A percentile compares a stretch with the other conserved stretches of the same genome.
Conservation (phyloP, 1,140 invertebrate genomes). For the Zaprionus inermis region DNA sequence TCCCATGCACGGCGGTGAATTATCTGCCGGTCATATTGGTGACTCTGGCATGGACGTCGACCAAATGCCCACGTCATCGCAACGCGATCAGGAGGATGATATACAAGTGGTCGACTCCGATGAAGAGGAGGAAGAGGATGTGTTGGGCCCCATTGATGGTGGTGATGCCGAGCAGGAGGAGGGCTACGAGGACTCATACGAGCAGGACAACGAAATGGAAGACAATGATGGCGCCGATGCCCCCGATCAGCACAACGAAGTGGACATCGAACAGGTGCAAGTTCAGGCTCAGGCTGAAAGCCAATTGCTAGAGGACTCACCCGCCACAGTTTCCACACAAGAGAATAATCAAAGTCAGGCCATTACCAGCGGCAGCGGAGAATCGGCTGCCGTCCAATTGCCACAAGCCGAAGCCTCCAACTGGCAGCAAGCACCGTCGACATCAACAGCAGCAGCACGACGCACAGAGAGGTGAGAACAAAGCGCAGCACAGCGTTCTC, state of each 20-base stretch:
- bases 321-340: slow-evolving; percentile 79
- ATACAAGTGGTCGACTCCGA: slow-evolving; percentile 90
- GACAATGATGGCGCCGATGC: slow-evolving; percentile 79
- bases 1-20: slow-evolving; percentile 68
- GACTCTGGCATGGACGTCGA: slow-evolving; percentile 88
- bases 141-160: slow-evolving; percentile 84
- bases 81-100: slow-evolving; percentile 92
- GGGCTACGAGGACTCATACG: slow-evolving; percentile 85
- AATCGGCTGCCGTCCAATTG: slow-evolving; percentile 45
- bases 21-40: slow-evolving; percentile 81
- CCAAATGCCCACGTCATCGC: slow-evolving; percentile 92
- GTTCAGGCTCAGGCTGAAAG: slow-evolving; percentile 72
- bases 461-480: slow-evolving; percentile 89
- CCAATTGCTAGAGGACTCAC: slow-evolving; percentile 60
- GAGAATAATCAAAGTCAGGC: slow-evolving; percentile 85
- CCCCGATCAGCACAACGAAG: slow-evolving; percentile 85
- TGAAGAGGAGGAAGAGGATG: slow-evolving; percentile 86
- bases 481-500: background rate
- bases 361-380: slow-evolving; percentile 85
- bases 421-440: slow-evolving; percentile 73
- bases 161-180: slow-evolving; percentile 86
- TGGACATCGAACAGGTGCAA: slow-evolving; percentile 88
- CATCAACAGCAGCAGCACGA: slow-evolving; percentile 87
- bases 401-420: slow-evolving; percentile 45
- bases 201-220: slow-evolving; percentile 85